Evolutionary conservation across 2,113 vertebrate genomes (phyloP), one percentile per base, ranked within the genome.

Genomic region (Centrocercus urophasianus): DNA sequence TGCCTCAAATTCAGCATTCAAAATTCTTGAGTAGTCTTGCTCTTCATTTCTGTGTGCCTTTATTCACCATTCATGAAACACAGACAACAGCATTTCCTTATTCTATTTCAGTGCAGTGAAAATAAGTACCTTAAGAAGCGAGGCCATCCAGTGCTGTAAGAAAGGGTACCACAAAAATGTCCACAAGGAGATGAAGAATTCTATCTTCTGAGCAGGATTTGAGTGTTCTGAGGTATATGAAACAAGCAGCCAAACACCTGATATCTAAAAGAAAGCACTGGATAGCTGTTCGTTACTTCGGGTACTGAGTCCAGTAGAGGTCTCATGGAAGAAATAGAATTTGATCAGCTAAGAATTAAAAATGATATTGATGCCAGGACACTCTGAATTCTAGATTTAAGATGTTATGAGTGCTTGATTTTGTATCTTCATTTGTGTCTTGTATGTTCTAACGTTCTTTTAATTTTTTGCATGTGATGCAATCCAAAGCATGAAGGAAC

Each of bases 401-500:
- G 50, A 66, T 63, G 34, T 77, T 75, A 34, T 4, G 17, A 30
- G 24, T 61, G 21, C 20, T 92, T 87, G 3, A 43, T 67, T 90
- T 60, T 48, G 22, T 43, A 54, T 65, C 15, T 64, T 86, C 38
- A 57, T 87, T 89, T 60, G 76, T 21, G 40, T 52, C 78, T 76
- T 64, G 13, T 61, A 56, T 83, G 83, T 79, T 50, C 40, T 40
- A 84, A 19, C 4, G 36, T 61, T 65, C 24, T 56, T 89, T 82
- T 45, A n/a, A 78, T 93, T 90, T 71, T 78, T 3, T 48, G 69
- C 70, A 16, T 21, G 20, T 57, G 59, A 76, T 73, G 50, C 30
- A 61, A 28, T 42, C 52, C 90, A 89, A 89, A 95, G 82, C 69
- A 61, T 59, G 78, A 95, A 96, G 92, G 85, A 91, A 94, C 77